Base-by-base conservation (phyloP, 2,113 vertebrate species). In the Rostratula benghalensis region DNA sequence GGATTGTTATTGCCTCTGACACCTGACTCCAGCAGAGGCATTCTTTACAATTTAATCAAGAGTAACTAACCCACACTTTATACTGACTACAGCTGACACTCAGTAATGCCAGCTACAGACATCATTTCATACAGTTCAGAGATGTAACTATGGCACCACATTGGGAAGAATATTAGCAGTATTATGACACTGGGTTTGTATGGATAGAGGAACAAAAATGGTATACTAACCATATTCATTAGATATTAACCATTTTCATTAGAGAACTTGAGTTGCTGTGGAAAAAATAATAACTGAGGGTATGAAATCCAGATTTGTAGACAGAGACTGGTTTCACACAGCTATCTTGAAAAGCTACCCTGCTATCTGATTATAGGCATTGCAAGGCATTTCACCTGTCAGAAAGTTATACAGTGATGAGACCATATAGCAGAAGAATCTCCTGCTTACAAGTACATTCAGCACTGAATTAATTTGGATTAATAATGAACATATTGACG, bases 1-100 rank as follows among this genome's bases (percentile, higher is more conserved):
- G 85, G 61, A 88, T n/a, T 70, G 39, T 82, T 92, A 95, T 88
- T 94, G 76, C 53, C 90, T 95, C 61, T 0, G 65, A 95, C 94
- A 94, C 65, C 78, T 68, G 54, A 70, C 37, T 93, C 51, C 61
- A 56, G 68, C 41, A 76, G 82, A 89, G 45, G 39, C 20, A 77
- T 54, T 68, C 84, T 92, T 61, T 70, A 76, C 64, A 86, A 65
- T 83, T 89, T 95, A 63, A 95, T 91, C 13, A 63, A 85, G 76
- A 83, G 39, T 53, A 93, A 89, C 69, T 48, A 64, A 83, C 13
- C 73, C 64, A 31, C 4, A 4, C 68, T 93, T 87, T 84, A 74
- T n/a, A 8, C 11, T 41, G 59, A 51, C 16, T 64, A 24, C 45
- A 73, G 51, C 60, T 94, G 91, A 69, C 57, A 84, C 68, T 60